phyloP scores from a whole-genome alignment of 64 coral and sea anemone species.

The Montipora sp. region DNA sequence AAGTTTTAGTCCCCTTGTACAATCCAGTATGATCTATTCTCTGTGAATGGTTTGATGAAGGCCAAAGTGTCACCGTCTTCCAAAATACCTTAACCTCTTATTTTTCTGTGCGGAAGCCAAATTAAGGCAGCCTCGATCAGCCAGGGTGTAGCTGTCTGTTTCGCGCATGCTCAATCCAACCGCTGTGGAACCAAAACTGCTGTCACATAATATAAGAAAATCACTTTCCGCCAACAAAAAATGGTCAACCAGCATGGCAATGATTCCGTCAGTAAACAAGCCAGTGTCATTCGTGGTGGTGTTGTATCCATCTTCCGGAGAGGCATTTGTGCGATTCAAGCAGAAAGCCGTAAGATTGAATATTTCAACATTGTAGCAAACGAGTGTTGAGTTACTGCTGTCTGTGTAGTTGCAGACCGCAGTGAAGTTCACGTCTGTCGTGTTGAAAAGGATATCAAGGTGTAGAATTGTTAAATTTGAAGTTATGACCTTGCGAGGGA shows the following conservation, averaged over 20 bases:
- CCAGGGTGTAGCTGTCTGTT: constrained; percentile 66
- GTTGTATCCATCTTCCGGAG: neutral
- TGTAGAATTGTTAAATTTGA: constrained; percentile 84
- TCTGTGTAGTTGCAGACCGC: constrained; percentile 79
- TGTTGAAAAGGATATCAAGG: constrained; percentile 76
- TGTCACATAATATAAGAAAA: constrained; percentile 86
- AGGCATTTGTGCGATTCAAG: constrained; percentile 65
- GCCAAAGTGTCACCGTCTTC: neutral
- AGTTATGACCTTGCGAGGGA: constrained; percentile 64
- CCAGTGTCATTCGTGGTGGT: constrained; percentile 49
- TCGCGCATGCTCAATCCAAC: constrained; percentile 86
- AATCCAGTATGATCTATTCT: no score
- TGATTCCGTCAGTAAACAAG: constrained; percentile 70
- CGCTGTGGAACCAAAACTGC: constrained; percentile 96
- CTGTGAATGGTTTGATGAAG: no score
- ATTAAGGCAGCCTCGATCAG: constrained; percentile 67
- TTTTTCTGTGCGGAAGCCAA: constrained; percentile 37
- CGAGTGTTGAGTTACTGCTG: constrained; percentile 22
- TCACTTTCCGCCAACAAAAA: constrained; percentile 84
- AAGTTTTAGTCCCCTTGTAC: no score
- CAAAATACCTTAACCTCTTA: constrained; percentile 71
- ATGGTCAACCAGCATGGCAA: constrained; percentile 87
- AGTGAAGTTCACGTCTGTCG: constrained; percentile 48
- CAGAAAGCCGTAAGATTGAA: constrained; percentile 71
- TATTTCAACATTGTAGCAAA: constrained; percentile 51